phyloP scores from a whole-genome alignment of 1,140 invertebrate genomes.

The Antheraea pernyi region DNA sequence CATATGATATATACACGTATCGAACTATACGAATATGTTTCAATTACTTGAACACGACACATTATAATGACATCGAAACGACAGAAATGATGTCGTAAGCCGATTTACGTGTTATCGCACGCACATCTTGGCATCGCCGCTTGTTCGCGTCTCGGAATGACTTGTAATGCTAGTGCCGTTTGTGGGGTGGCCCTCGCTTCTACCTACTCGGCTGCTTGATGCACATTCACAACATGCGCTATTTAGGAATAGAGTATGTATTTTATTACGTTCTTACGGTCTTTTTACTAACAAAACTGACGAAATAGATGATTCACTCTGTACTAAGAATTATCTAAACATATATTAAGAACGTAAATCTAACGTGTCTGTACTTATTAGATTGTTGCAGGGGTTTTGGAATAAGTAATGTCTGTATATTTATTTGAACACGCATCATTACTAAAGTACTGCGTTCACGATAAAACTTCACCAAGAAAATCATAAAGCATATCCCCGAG shows the following conservation, averaged over 20 bases:
- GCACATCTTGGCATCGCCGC: constrained; percentile 50
- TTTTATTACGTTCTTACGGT: background rate
- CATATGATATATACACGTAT: constrained; percentile 20
- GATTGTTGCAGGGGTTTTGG: too few relatives aligned
- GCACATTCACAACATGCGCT: constrained; percentile 39
- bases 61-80: constrained; percentile 15
- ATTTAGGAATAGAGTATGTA: constrained; percentile 16
- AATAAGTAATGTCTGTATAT: too few relatives aligned
- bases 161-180: constrained; percentile 57
- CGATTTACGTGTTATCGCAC: constrained; percentile 50
- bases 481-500: too few relatives aligned
- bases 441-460: too few relatives aligned
- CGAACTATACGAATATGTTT: background rate
- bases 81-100: constrained; percentile 33
- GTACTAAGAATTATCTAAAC: background rate
- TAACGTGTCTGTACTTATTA: too few relatives aligned
- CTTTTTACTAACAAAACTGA: background rate
- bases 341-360: too few relatives aligned
- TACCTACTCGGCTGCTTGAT: constrained; percentile 25
- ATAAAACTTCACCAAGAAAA: too few relatives aligned
- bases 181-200: constrained; percentile 40
- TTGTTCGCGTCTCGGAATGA: constrained; percentile 15
- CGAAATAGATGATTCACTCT: background rate
- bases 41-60: background rate
- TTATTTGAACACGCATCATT: too few relatives aligned